Base-by-base conservation (phyloP, 2,797 vertebrate species). In the Chelon auratus region DNA sequence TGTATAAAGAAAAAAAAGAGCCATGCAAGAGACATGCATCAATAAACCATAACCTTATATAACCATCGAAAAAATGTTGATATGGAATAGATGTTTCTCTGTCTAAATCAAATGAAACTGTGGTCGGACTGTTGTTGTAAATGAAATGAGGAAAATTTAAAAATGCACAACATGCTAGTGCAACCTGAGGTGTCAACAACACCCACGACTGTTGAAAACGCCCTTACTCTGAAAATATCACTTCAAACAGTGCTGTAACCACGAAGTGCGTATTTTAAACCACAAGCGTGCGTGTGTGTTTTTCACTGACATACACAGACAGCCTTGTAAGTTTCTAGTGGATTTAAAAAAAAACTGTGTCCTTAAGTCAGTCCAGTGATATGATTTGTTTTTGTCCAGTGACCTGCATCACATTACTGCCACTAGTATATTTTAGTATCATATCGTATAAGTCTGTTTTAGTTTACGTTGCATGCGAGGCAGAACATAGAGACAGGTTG, bases 121-220 rank as follows among this genome's bases (percentile, higher is more conserved):
- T 13, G 17, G 17, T 1, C 0, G 22, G 4, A 0, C 3, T 77
- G 39, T 37, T 52, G 5, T 47, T 17, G 22, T 11, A 68, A 61
- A 64, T 37, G 2, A 62, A 60, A 36, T 8, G 1, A 6, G 30
- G 12, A 83, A 60, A 79, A 57, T 22, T 14, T 15, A 17, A 53
- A 68, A 59, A 80, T 33, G 65, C 15, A 75, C 8, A 68, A 47
- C 17, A 64, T 20, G n/a, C 20, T 59, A 20, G 61, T 57, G 72
- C 77, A 82, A 81, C 75, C 67, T 62, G 81, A 88, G 77, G 91
- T 85, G 86, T 82, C 5, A 91, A 76, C 83, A 86, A 94, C 93
- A 85, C 90, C 87, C 87, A 73, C 10, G 55, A 87, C 89, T 84
- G 93, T 84, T 88, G 73, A 82, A 84, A 87, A 92, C 93, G 83